These are phyloP conservation scores for Formicarius rufipectus DNA, from an alignment of 2,113 vertebrate species.

Conservation along the genomic window DNA sequence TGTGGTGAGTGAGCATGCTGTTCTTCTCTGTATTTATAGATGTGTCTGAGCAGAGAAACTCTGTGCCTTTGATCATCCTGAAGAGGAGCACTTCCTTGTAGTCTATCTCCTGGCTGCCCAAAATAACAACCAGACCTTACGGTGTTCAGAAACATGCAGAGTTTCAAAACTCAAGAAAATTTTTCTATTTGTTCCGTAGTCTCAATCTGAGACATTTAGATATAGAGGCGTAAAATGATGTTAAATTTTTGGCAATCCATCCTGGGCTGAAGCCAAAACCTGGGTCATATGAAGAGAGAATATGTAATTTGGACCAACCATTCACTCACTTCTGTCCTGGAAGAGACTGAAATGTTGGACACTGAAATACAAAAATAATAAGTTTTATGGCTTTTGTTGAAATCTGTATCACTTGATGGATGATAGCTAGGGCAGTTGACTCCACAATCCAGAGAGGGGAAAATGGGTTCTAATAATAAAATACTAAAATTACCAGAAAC, in stretches of 20 bases:
- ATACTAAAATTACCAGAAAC: neutral
- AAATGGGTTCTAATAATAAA: neutral
- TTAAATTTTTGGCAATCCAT: neutral
- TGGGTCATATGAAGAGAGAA: neutral
- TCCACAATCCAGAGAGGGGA: neutral
- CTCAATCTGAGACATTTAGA: neutral
- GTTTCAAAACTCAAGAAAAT: neutral
- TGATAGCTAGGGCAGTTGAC: neutral
- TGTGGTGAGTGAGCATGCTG: accelerated
- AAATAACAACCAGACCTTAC: neutral
- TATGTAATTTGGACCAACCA: neutral
- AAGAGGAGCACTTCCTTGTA: neutral
- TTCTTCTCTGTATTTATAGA: neutral
- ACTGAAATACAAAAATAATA: neutral
- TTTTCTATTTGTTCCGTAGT: neutral
- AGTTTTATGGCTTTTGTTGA: neutral
- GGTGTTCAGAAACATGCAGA: neutral
- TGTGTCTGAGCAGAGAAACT: neutral
- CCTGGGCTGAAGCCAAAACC: neutral
- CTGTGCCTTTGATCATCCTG: neutral
- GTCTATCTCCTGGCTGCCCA: neutral
- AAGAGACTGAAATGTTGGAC: neutral
- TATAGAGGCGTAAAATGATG: neutral
- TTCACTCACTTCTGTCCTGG: neutral
- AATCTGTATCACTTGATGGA: neutral